Percentiles rank a stretch among this genome's conserved stretches.
These are phyloP conservation scores for Callionymus lyra DNA, from an alignment of 2,113 vertebrate genomes.

Conservation along the genomic window DNA sequence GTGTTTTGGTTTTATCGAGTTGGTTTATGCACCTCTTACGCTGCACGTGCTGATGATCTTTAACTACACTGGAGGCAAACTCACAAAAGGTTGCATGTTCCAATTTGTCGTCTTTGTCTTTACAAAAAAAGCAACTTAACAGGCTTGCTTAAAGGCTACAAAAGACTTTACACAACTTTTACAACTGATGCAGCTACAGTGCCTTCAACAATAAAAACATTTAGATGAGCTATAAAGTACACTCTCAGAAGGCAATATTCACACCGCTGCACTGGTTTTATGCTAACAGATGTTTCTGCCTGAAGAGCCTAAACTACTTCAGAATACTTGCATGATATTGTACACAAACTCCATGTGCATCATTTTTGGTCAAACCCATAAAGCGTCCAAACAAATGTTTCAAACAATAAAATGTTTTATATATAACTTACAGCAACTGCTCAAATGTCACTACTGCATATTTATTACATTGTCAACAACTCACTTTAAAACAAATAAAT, in stretches of 20 bases:
- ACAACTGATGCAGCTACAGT: conserved; percentile 1
- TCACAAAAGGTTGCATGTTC: neutral
- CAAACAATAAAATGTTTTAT: too few relatives aligned
- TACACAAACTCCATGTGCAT: neutral
- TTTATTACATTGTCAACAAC: too few relatives aligned
- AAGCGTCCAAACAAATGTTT: too few relatives aligned
- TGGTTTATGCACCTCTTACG: neutral
- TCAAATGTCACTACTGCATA: too few relatives aligned
- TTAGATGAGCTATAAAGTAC: neutral
- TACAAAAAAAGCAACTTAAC: neutral
- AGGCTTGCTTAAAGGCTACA: neutral
- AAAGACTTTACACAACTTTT: conserved; percentile 2
- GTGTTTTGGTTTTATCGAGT: neutral
- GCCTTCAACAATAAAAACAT: conserved; percentile 5
- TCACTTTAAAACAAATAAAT: too few relatives aligned
- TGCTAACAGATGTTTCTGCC: too few relatives aligned
- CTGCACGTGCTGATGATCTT: too few relatives aligned
- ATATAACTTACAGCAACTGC: too few relatives aligned
- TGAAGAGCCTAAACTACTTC: neutral
- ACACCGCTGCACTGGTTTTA: conserved; percentile 2
- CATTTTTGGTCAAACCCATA: neutral
- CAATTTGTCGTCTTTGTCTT: conserved; percentile 1
- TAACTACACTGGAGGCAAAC: neutral
- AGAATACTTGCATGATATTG: too few relatives aligned
- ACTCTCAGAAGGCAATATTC: neutral